These are phyloP conservation scores for Drosophila peninsularis DNA, from an alignment of 2,888 invertebrate species.

Conservation along the genomic window DNA sequence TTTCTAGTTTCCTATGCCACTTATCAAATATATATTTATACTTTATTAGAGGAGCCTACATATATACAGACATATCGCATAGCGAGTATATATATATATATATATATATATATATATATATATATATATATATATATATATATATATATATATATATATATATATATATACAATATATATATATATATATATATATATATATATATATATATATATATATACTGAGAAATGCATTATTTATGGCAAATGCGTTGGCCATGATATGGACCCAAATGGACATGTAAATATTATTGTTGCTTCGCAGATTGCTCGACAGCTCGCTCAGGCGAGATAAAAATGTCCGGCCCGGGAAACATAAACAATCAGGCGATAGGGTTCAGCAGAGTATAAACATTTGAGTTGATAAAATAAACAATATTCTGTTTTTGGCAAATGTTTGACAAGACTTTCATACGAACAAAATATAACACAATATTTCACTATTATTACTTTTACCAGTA, in stretches of 20 bases:
- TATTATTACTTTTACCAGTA: slow-evolving; percentile 13
- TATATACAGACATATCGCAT: too few species aligned
- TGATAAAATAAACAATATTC: slow-evolving; percentile 32
- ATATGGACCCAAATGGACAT: slow-evolving; percentile 30
- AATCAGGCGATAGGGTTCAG: slow-evolving; percentile 41
- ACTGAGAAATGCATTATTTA: slow-evolving; percentile 36
- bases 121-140: too few species aligned
- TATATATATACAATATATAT: too few species aligned
- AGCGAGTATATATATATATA: too few species aligned
- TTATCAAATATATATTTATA: too few species aligned
- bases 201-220: too few species aligned
- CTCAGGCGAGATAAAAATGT: slow-evolving; percentile 56
- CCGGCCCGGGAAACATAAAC: slow-evolving; percentile 38
- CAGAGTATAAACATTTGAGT: not conserved
- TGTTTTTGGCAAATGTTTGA: slow-evolving; percentile 24
- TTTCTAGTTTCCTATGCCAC: too few species aligned
- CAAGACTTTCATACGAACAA: slow-evolving; percentile 5
- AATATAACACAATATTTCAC: not conserved
- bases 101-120: too few species aligned
- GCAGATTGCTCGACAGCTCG: slow-evolving; percentile 48
- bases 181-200: too few species aligned
- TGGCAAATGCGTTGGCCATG: slow-evolving; percentile 11
- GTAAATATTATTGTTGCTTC: slow-evolving; percentile 61
- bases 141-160: too few species aligned
- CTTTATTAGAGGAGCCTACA: too few species aligned